These are phyloP conservation scores for Psilopsiagon aymara DNA, from an alignment of 2,113 vertebrate genomes.

Conservation along the genomic window DNA sequence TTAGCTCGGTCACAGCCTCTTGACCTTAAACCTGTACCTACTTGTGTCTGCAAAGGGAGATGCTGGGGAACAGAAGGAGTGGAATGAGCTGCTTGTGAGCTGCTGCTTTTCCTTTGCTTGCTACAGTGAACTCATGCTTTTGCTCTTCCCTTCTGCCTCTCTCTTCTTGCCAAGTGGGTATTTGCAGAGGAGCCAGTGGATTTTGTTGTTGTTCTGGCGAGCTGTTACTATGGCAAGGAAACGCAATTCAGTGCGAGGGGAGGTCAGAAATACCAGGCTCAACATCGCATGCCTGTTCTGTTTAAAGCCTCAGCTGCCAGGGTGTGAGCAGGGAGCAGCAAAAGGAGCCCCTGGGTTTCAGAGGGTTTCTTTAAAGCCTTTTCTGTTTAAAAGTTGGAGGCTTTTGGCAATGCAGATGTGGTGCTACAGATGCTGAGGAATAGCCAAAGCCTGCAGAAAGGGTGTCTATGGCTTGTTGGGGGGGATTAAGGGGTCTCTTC, in stretches of 20 bases:
- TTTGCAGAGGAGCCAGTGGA: neutral
- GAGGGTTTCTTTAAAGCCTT: neutral
- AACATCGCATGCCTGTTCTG: neutral
- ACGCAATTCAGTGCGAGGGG: neutral
- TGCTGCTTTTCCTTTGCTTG: neutral
- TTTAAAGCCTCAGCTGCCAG: conserved; percentile 13
- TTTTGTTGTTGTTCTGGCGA: neutral
- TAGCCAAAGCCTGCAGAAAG: neutral
- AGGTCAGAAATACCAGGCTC: conserved; percentile 43
- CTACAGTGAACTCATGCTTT: neutral
- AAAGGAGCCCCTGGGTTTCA: neutral
- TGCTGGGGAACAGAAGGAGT: neutral
- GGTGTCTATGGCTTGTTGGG: neutral
- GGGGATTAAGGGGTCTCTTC: neutral
- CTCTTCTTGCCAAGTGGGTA: neutral
- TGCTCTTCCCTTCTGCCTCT: neutral
- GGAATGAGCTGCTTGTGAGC: neutral
- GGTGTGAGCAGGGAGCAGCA: neutral
- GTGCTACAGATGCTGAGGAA: neutral
- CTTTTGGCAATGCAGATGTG: neutral
- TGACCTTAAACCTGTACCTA: neutral
- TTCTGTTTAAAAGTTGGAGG: neutral
- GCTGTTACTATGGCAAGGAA: conserved; percentile 54
- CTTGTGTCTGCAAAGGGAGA: neutral
- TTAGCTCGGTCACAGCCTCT: rapidly evolving